These are phyloP conservation scores for Saccostrea echinata DNA, from an alignment of 1,140 invertebrate genomes.

Conservation along the genomic window DNA sequence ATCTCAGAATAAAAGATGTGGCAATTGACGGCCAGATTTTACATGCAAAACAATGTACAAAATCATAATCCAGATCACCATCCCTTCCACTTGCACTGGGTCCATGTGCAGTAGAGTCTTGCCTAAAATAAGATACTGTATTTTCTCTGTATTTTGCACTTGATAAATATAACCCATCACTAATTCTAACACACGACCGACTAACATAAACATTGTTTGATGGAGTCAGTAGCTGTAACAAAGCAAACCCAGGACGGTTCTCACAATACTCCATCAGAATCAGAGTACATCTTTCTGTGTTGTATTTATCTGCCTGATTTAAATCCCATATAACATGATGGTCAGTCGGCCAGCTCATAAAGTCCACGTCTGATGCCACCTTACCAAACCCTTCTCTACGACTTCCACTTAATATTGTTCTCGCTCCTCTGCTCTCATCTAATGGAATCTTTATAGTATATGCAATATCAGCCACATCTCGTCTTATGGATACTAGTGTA, in stretches of 20 bases:
- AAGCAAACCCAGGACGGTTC: background rate
- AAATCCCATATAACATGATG: background rate
- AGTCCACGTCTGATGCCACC: background rate
- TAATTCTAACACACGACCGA: background rate
- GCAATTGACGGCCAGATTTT: background rate
- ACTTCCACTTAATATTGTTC: background rate
- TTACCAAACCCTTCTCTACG: background rate
- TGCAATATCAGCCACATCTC: background rate
- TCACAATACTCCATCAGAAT: background rate
- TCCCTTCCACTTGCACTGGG: background rate
- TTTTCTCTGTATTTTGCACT: background rate
- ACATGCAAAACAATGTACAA: background rate
- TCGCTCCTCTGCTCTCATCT: background rate
- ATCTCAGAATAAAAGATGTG: background rate
- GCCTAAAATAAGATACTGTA: background rate
- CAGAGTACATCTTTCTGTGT: background rate
- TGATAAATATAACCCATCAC: background rate
- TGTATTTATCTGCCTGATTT: background rate
- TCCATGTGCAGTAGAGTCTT: background rate
- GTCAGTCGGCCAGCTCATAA: background rate
- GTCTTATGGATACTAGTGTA: background rate
- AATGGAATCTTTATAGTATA: background rate
- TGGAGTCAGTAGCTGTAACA: background rate
- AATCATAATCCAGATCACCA: background rate
- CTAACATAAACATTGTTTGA: background rate